Evolutionary conservation across 2,888 invertebrate species (phyloP).

Genomic region (Agrenia bidenticulata): DNA sequence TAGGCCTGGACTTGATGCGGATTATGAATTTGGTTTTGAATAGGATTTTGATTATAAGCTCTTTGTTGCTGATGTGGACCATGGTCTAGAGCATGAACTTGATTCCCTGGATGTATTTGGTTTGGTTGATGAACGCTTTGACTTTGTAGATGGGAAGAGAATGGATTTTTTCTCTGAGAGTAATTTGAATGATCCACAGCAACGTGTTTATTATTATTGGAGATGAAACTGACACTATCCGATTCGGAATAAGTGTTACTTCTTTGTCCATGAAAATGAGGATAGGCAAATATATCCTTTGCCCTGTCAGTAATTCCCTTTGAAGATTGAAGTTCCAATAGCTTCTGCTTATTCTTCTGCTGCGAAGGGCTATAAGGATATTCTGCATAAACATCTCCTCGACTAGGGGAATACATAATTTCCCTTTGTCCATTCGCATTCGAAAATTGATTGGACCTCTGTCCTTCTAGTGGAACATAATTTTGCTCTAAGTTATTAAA

Average conservation of each 20-base stretch:
- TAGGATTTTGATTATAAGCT: background rate
- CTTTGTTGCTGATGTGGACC: background rate
- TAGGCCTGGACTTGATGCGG: background rate
- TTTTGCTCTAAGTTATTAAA: slow-evolving; percentile 7
- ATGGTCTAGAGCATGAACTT: background rate
- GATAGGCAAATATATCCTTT: slow-evolving; percentile 32
- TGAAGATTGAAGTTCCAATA: slow-evolving; percentile 26
- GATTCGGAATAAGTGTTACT: slow-evolving; percentile 38
- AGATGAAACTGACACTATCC: slow-evolving; percentile 33
- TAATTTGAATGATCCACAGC: slow-evolving; percentile 35
- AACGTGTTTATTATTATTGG: slow-evolving; percentile 38
- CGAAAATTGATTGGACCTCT: slow-evolving; percentile 44
- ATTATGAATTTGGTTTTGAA: slow-evolving; percentile 6
- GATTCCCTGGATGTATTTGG: background rate
- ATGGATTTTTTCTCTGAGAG: slow-evolving; percentile 28
- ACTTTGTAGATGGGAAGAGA: slow-evolving; percentile 9
- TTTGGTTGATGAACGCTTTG: background rate
- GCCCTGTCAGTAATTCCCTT: slow-evolving; percentile 33
- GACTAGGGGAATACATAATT: slow-evolving; percentile 40
- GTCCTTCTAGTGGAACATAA: slow-evolving; percentile 16
- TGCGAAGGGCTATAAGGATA: slow-evolving; percentile 47
- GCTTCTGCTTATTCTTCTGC: slow-evolving; percentile 42
- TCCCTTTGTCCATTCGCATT: slow-evolving; percentile 46
- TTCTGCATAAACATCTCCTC: slow-evolving; percentile 37
- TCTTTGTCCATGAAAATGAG: slow-evolving; percentile 45